Evolutionary conservation across 1,140 invertebrate species (phyloP), one percentile per base, ranked within the genome.

Genomic region (Pachyrhynchus sulphureomaculatus): DNA sequence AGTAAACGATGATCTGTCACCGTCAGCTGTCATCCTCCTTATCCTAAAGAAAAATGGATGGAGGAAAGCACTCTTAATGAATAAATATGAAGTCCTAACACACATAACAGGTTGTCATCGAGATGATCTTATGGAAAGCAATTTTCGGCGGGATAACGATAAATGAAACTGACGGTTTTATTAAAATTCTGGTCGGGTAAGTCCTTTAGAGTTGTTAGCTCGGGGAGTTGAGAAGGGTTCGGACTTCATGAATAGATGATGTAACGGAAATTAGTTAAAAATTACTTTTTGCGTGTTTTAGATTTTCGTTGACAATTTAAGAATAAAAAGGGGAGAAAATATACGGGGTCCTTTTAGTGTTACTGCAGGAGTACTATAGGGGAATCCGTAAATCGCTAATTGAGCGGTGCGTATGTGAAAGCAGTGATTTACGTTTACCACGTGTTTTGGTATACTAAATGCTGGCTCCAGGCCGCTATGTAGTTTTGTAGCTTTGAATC

Each of bases 101-200:
- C 47, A 49, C 32, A 49, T 49, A 49, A 49, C 47, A 34, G 47
- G 47, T 49, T 49, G 47, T 49, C 47, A 49, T 49, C 47, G 23
- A 49, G 47, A 49, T 49, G 23, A 49, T 49, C 47, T n/a, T 29
- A 29, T 12, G 24, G 24, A 44, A 18, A 47, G 44, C 47, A 26
- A 20, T 49, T 49, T 49, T 49, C 47, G 39, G 26, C 17, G 17
- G 47, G 47, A 49, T 49, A 33, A 34, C 47, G 41, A 44, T 44
- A 44, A 44, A 44, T n/a, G 47, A 49, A 49, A 49, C 47, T 49
- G 47, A 49, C 34, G 26, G 47, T 49, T 49, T 49, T 49, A 49
- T 49, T 49, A 49, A 34, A 49, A 49, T 49, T 49, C 47, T n/a
- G 9, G 47, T 49, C 47, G 34, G 47, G 47, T 44, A 49, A 29